A percentile compares a stretch with the other conserved stretches of the same genome.
Conservation (phyloP, 2,888 invertebrate genomes). For the Argyresthia goedartella region DNA sequence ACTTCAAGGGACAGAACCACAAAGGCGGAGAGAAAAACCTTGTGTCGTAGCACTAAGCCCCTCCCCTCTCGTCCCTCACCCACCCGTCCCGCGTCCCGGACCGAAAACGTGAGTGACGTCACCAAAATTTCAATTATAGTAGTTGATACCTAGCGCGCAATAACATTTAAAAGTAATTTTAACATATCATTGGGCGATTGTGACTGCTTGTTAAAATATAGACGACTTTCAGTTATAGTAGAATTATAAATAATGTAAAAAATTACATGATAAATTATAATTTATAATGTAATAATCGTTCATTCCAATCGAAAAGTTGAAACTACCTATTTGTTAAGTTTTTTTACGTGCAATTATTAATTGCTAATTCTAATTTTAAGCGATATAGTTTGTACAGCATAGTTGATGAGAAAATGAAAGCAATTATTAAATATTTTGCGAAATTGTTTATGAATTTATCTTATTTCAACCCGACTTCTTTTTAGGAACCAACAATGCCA, state of each 20-base stretch:
- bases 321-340: slow-evolving; percentile 70
- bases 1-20: slow-evolving; percentile 61
- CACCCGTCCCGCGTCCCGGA: background rate
- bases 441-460: slow-evolving; percentile 42
- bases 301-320: slow-evolving; percentile 71
- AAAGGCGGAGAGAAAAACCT: slow-evolving; percentile 51
- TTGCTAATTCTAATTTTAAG: slow-evolving; percentile 70
- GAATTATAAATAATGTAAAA: slow-evolving; percentile 62
- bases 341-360: slow-evolving; percentile 72
- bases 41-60: slow-evolving; percentile 36
- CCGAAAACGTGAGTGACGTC: slow-evolving; percentile 7
- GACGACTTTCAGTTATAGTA: slow-evolving; percentile 54
- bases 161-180: slow-evolving; percentile 61
- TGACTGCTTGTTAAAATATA: slow-evolving; percentile 65
- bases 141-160: slow-evolving; percentile 48
- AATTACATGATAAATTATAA: slow-evolving; percentile 31
- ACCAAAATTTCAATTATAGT: slow-evolving; percentile 15
- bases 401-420: slow-evolving; percentile 59
- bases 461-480: slow-evolving; percentile 7
- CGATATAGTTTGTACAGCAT: slow-evolving; percentile 70
- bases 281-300: slow-evolving; percentile 56
- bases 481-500: too few relatives aligned
- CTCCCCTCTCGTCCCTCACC: slow-evolving; percentile 8
- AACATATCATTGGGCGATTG: slow-evolving; percentile 73
- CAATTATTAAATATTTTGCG: slow-evolving; percentile 69